A percentile compares a stretch with the other conserved stretches of the same genome.
Conservation (phyloP, 2,113 vertebrate genomes). For the Pardalotus punctatus region DNA sequence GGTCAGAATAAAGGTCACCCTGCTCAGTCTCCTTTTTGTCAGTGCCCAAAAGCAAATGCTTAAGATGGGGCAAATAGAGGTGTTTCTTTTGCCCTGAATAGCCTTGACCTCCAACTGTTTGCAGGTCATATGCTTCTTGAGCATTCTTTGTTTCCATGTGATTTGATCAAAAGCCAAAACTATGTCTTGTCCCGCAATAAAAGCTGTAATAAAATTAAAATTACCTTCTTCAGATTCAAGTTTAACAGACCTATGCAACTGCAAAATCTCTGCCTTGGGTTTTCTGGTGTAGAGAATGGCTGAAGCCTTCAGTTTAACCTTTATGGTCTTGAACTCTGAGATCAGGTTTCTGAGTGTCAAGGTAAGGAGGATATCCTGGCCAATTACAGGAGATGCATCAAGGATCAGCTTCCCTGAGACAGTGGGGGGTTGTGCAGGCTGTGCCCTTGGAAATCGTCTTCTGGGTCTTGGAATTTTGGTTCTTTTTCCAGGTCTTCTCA, state of each 20-base stretch:
- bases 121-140: background rate
- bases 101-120: background rate
- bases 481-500: background rate
- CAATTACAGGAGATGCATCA: constrained; percentile 8
- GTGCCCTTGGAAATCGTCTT: background rate
- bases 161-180: background rate
- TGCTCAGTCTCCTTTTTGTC: background rate
- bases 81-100: background rate
- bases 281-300: constrained; percentile 58
- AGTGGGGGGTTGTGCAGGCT: background rate
- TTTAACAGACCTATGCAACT: background rate
- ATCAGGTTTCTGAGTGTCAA: constrained; percentile 25
- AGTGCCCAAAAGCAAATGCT: background rate
- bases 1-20: background rate
- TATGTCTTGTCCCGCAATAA: background rate
- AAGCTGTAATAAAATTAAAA: background rate
- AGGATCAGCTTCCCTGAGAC: constrained; percentile 45
- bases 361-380: constrained; percentile 41
- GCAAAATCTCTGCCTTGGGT: constrained; percentile 34
- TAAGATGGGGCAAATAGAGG: background rate
- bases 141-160: background rate
- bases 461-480: background rate
- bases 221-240: constrained; percentile 56
- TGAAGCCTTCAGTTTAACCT: constrained; percentile 48
- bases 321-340: constrained; percentile 16